Base-by-base conservation (phyloP, 2,797 vertebrate genomes). In the Galaxias olidus region DNA sequence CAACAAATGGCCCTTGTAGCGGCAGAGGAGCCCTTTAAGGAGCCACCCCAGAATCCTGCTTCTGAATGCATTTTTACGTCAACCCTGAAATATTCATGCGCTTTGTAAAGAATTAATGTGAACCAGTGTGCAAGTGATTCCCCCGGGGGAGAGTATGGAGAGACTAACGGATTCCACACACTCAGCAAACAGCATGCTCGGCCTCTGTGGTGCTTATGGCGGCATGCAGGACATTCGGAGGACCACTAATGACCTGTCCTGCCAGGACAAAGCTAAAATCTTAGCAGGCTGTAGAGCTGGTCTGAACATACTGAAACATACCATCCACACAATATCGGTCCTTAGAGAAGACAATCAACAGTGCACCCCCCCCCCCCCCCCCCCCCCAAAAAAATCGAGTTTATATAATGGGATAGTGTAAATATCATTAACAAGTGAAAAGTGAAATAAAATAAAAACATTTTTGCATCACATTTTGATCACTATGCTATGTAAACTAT, bases 101-200 rank as follows among this genome's bases (percentile, higher is more conserved):
- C 80, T 86, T 80, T 88, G 79, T 89, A 87, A 90, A 89, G 83
- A 85, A 91, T 89, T 90, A 78, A 89, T 90, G 85, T 78, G 84
- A 89, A 87, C 84, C 86, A 84, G 75, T 84, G 82, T 84, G 87
- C 80, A 71, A 81, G 82, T 84, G 83, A 80, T 80, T 89, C 87
- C 84, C 87, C 40, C 0, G 77, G 73, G 81, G 77, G 57, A 79
- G 74, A 69, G 68, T 60, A 78, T 70, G 71, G 83, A 75, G 78
- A 82, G 78, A 84, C 79, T 66, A 77, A 82, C 68, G 83, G 69
- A 81, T 86, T 81, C 79, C 66, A 85, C 79, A 75, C 75, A 68
- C 72, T 81, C 81, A 54, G 74, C 82, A 85, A 85, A 82, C 84
- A 86, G 82, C 76, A 75, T 42, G 66, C 79, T 73, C 79, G 61